Percentiles rank a stretch among this genome's conserved stretches.
Evolutionary conservation across 2,797 vertebrate species (phyloP).

Genomic region (Hydrolagus colliei): DNA sequence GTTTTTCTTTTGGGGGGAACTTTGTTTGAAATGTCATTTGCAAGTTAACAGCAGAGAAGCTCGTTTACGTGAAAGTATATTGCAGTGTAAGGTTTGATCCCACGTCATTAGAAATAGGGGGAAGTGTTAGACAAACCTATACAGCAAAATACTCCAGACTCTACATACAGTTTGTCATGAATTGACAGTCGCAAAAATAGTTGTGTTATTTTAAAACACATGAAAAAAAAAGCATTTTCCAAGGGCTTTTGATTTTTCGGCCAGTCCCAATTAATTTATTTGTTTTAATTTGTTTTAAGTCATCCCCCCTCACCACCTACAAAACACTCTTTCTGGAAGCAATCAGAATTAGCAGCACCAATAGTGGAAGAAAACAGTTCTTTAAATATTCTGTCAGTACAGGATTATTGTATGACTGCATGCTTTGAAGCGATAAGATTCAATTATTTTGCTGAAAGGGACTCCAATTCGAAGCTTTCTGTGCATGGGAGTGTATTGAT

Average conservation of each 20-base stretch:
- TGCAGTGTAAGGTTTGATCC: background rate
- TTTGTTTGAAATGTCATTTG: too few relatives aligned
- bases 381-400: slow-evolving; percentile 2
- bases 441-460: background rate
- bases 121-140: background rate
- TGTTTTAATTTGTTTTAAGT: background rate
- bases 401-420: background rate
- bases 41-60: background rate
- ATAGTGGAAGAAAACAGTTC: slow-evolving; percentile 2
- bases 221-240: background rate
- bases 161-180: background rate
- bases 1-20: too few relatives aligned
- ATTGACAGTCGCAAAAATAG: background rate
- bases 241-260: background rate
- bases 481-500: background rate
- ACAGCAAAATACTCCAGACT: too few relatives aligned
- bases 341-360: background rate
- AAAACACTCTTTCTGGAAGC: background rate
- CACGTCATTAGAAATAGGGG: background rate
- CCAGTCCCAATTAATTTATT: background rate
- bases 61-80: background rate
- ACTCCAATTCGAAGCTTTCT: background rate
- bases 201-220: background rate
- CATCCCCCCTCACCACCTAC: background rate
- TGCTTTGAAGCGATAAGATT: background rate